phyloP scores from a whole-genome alignment of 2,888 invertebrate species.

The Leptarthrus brevirostris region DNA sequence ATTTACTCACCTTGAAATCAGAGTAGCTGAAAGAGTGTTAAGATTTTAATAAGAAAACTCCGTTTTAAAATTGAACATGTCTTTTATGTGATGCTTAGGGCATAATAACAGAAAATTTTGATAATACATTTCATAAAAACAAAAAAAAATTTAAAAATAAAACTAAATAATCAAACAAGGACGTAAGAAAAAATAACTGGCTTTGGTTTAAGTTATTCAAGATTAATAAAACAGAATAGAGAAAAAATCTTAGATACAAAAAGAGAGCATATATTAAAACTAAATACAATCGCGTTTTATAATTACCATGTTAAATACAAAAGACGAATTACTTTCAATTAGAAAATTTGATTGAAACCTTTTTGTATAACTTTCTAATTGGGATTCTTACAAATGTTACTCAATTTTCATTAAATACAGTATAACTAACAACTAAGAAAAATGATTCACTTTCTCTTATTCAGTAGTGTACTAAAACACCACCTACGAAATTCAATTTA shows the following conservation, averaged over 20 bases:
- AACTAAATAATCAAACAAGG: slow-evolving; percentile 17
- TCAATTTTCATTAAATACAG: slow-evolving; percentile 22
- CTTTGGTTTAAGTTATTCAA: slow-evolving; percentile 32
- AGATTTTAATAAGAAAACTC: slow-evolving; percentile 17
- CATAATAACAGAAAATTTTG: slow-evolving; percentile 34
- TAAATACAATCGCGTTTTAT: slow-evolving; percentile 26
- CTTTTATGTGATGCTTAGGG: slow-evolving; percentile 39
- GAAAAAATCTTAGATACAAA: slow-evolving; percentile 33
- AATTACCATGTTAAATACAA: slow-evolving; percentile 33
- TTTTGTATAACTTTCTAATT: slow-evolving; percentile 39
- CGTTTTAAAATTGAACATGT: slow-evolving; percentile 45
- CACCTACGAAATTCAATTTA: slow-evolving; percentile 15
- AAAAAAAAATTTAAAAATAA: slow-evolving; percentile 10
- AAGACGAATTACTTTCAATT: slow-evolving; percentile 28
- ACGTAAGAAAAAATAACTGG: slow-evolving; percentile 22
- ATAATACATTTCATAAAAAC: slow-evolving; percentile 25
- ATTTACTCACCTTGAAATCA: too few relatives aligned
- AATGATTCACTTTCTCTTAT: slow-evolving; percentile 10
- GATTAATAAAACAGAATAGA: slow-evolving; percentile 35
- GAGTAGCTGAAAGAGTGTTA: neutral
- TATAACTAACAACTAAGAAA: slow-evolving; percentile 34
- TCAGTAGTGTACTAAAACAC: slow-evolving; percentile 12
- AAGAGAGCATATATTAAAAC: slow-evolving; percentile 35
- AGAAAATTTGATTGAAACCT: slow-evolving; percentile 47
- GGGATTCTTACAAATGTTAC: slow-evolving; percentile 32